These are phyloP conservation scores for Ephestia elutella DNA, from an alignment of 1,140 invertebrate genomes.

Conservation along the genomic window DNA sequence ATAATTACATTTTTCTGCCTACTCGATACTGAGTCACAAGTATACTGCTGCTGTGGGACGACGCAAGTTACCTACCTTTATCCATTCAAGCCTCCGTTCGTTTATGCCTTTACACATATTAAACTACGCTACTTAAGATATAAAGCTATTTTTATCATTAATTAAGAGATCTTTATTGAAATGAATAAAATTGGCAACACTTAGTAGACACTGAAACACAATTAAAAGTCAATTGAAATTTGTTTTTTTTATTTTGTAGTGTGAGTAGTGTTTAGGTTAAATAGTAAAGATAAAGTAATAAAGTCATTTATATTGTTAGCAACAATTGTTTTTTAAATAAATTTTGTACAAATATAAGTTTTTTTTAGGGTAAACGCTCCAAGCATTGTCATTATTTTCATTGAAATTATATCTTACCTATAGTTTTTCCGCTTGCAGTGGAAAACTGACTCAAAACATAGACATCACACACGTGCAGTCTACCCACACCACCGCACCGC, in stretches of 20 bases:
- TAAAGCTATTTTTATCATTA: too few species aligned
- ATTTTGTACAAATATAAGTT: too few species aligned
- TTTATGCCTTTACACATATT: slow-evolving; percentile 18
- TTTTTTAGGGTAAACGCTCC: too few species aligned
- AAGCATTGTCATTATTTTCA: too few species aligned
- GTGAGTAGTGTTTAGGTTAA: too few species aligned
- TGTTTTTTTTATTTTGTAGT: too few species aligned
- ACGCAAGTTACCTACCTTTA: slow-evolving; percentile 31
- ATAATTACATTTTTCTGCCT: slow-evolving; percentile 36
- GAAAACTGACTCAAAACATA: slow-evolving; percentile 12
- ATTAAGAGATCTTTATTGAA: too few species aligned
- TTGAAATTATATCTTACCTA: background rate
- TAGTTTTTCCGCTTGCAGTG: slow-evolving; percentile 2
- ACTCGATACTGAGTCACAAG: slow-evolving; percentile 41
- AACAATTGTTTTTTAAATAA: background rate
- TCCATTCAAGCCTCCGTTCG: slow-evolving; percentile 56
- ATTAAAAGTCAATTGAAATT: too few species aligned
- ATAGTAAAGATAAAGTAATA: too few species aligned
- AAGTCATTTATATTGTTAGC: too few species aligned
- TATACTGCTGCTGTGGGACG: slow-evolving; percentile 15
- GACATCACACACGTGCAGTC: slow-evolving; percentile 27
- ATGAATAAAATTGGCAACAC: too few species aligned
- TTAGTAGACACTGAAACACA: too few species aligned
- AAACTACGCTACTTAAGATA: background rate
- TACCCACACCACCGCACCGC: slow-evolving; percentile 26